Evolutionary conservation across 2,113 vertebrate genomes (phyloP).

Genomic region (Petromus typicus): DNA sequence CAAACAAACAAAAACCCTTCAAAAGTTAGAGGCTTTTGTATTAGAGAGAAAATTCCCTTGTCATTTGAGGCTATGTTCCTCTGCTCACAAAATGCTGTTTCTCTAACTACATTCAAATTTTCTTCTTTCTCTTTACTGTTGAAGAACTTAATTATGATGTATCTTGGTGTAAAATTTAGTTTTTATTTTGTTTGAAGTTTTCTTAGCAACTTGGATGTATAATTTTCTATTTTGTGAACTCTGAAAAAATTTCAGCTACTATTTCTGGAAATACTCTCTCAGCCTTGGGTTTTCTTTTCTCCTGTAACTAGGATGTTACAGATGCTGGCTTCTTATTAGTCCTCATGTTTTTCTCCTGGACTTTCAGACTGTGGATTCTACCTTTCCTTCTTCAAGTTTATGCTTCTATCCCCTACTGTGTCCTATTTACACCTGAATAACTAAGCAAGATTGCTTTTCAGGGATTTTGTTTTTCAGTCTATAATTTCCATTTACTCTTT

Average conservation of each 20-base stretch:
- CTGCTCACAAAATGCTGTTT: not conserved
- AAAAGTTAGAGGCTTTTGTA: not conserved
- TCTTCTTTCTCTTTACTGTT: not conserved
- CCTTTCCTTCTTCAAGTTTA: not conserved
- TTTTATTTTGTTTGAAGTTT: not conserved
- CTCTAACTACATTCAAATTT: not conserved
- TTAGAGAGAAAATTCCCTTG: not conserved
- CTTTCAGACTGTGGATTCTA: not conserved
- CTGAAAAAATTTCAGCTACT: not conserved
- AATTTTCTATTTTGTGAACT: not conserved
- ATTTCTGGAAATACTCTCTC: not conserved
- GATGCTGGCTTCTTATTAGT: not conserved
- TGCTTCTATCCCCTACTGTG: not conserved
- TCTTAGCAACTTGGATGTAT: not conserved
- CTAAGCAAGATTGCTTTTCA: not conserved
- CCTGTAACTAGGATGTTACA: not conserved
- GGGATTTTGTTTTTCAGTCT: not conserved
- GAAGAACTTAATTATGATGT: not conserved
- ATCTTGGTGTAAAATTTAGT: not conserved
- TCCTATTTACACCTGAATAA: not conserved
- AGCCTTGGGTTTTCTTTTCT: not conserved
- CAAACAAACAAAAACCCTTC: too few species aligned
- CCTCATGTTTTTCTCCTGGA: not conserved
- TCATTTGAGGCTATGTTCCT: not conserved
- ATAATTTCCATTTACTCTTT: not conserved